A percentile compares a stretch with the other conserved stretches of the same genome.
Evolutionary conservation across 2,113 vertebrate species (phyloP).

Genomic region (Carollia perspicillata): DNA sequence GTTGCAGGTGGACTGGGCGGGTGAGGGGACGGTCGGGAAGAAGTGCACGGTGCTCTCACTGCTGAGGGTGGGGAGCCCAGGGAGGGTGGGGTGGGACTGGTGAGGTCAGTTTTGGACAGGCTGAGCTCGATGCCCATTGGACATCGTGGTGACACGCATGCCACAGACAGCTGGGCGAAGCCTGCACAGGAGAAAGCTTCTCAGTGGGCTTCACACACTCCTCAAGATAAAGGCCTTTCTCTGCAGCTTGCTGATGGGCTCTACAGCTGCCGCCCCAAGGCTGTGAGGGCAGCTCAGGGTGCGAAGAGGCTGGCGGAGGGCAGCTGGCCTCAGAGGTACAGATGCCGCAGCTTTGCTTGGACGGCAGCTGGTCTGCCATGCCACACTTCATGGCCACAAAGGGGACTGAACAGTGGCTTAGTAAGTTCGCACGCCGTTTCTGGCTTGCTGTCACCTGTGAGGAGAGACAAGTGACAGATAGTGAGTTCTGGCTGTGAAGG

Average conservation of each 20-base stretch:
- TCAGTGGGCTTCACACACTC: not conserved
- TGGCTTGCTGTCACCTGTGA: not conserved
- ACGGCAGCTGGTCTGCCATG: not conserved
- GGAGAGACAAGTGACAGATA: not conserved
- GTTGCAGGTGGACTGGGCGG: too few relatives aligned
- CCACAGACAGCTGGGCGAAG: fast-evolving
- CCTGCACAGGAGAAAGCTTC: not conserved
- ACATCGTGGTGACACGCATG: fast-evolving
- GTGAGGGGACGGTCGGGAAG: not conserved
- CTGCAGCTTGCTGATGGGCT: not conserved
- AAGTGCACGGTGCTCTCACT: not conserved
- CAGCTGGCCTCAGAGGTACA: not conserved
- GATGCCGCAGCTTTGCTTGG: not conserved
- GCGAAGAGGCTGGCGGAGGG: not conserved
- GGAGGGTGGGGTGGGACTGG: too few relatives aligned
- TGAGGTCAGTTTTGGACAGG: not conserved
- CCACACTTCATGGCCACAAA: not conserved
- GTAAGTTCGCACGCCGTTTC: not conserved
- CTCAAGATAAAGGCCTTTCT: not conserved
- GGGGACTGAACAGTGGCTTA: not conserved
- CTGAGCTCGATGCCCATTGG: not conserved
- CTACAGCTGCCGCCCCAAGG: not conserved
- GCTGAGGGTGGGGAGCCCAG: not conserved
- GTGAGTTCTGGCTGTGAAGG: not conserved
- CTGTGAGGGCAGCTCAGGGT: not conserved